Evolutionary conservation across 2,113 vertebrate species (phyloP).

Genomic region (Myodes glareolus): DNA sequence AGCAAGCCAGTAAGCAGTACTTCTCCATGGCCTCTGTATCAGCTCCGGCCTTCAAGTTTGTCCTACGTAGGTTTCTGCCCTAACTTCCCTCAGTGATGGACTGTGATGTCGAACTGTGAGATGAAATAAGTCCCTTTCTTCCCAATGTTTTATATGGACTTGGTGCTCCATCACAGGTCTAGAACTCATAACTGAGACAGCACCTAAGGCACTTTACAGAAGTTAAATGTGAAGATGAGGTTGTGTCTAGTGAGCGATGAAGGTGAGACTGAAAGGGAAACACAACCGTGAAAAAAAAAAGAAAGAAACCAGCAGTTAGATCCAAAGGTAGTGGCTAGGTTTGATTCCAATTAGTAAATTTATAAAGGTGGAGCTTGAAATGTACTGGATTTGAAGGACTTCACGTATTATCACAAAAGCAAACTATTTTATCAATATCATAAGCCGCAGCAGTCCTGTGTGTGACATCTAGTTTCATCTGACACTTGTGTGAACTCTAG

Average conservation of each 20-base stretch:
- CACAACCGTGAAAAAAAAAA: neutral
- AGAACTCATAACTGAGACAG: neutral
- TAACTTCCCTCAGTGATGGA: neutral
- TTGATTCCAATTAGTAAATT: slow-evolving; percentile 46
- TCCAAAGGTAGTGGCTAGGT: slow-evolving; percentile 8
- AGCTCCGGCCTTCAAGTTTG: neutral
- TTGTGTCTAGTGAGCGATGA: neutral
- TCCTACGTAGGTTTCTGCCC: neutral
- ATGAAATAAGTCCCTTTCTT: neutral
- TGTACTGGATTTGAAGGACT: neutral
- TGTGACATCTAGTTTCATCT: neutral
- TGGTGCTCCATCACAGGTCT: neutral
- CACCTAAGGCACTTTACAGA: neutral
- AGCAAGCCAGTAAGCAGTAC: neutral
- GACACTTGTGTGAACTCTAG: neutral
- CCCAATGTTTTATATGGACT: neutral
- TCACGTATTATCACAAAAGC: neutral
- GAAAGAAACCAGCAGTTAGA: neutral
- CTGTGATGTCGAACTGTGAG: neutral
- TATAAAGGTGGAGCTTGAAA: neutral
- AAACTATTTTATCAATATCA: neutral
- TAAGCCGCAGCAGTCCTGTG: neutral
- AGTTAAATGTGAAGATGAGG: neutral
- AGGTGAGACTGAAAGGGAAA: neutral
- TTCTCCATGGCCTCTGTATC: neutral